Evolutionary conservation across 2,888 invertebrate species (phyloP), one percentile per base, ranked within the genome.

Genomic region (Bruchidius siliquastri): DNA sequence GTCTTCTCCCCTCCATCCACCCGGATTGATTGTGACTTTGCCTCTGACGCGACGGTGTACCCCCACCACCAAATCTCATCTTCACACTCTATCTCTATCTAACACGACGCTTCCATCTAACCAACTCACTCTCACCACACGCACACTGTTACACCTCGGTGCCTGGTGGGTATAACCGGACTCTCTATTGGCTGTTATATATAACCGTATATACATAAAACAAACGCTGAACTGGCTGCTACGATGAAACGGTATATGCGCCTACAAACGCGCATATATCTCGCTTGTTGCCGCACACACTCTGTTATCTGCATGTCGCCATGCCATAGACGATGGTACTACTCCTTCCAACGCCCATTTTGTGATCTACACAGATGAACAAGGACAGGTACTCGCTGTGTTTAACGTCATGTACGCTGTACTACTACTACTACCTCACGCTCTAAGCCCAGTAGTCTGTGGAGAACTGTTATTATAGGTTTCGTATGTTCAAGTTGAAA

Each of bases 311-410:
- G 89, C 89, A 89, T 89, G 89, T 88, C 85, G 88, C 88, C 86
- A 85, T 87, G 89, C 21, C 21, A 49, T 49, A 49, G 49, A 49
- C 49, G 89, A 89, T 88, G 89, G 88, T 89, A 89, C 89, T 88
- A 88, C 88, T 88, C 88, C 92, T 90, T 91, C 93, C 90, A 96
- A 96, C 90, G 95, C 95, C 91, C 94, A 94, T 88, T 95, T 93
- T 91, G 95, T 96, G 91, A 93, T 94, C 91, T 96, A 96, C 93
- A 96, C 96, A 90, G 96, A 96, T 91, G 94, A 94, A 89, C 94
- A 94, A 91, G 96, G 95, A 92, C 96, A 96, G 96, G 96, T 96
- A 95, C 90, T 89, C 89, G 85, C 83, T 84, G 86, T 85, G 83
- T 84, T 85, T 83, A 82, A 83, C 81, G 81, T 83, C 83, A 82